Evolutionary conservation across 1,140 invertebrate species (phyloP).

Genomic region (Lepeophtheirus salmonis): DNA sequence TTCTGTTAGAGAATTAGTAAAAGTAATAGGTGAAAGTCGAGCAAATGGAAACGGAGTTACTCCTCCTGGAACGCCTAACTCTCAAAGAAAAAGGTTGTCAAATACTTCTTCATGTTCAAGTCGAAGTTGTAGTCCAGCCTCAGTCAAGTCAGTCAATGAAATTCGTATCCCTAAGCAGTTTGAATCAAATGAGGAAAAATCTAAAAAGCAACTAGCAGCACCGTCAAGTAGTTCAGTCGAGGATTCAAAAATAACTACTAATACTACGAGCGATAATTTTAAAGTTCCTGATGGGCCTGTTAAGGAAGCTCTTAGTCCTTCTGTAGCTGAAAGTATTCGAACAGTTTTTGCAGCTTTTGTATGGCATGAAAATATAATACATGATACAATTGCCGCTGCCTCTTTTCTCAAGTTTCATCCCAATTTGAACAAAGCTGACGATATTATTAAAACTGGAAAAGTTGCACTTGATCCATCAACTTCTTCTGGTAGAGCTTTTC

Average conservation of each 20-base stretch:
- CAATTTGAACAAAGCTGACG: constrained; percentile 44
- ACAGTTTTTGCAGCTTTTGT: constrained; percentile 86
- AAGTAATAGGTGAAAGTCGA: constrained; percentile 52
- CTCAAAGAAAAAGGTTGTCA: constrained; percentile 24
- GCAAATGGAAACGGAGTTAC: constrained; percentile 53
- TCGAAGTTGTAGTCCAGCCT: constrained; percentile 31
- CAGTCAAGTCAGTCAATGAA: no score
- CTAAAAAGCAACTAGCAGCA: constrained; percentile 20
- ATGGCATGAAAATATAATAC: constrained; percentile 92
- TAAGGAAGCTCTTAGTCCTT: constrained; percentile 71
- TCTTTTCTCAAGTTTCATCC: constrained; percentile 90
- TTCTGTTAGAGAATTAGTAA: constrained; percentile 55
- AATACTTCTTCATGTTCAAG: constrained; percentile 25
- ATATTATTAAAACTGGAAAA: constrained; percentile 20
- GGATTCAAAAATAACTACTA: constrained; percentile 19
- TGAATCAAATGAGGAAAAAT: neutral
- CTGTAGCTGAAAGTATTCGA: constrained; percentile 72
- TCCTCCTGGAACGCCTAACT: constrained; percentile 42
- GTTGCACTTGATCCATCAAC: neutral
- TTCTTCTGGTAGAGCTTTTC: constrained; percentile 20
- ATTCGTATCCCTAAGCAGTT: no score
- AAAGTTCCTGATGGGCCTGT: constrained; percentile 29
- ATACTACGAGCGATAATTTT: neutral
- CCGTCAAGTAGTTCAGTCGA: constrained; percentile 19
- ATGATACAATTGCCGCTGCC: constrained; percentile 91